These are phyloP conservation scores for Drosophila navojoa DNA, from an alignment of 1,140 invertebrate genomes.

Conservation along the genomic window DNA sequence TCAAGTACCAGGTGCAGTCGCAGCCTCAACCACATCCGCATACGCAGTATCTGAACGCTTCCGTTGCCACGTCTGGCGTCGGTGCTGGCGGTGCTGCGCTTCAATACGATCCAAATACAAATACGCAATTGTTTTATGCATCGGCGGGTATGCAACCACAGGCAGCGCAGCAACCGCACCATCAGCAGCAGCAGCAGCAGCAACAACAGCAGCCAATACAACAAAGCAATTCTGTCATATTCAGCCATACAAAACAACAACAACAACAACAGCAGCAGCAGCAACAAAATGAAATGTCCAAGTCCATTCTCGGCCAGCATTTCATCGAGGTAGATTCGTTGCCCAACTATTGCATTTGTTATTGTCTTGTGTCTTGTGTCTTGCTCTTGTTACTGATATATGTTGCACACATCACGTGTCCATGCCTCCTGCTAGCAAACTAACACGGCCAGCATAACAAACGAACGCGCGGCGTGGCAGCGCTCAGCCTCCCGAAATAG, in stretches of 20 bases:
- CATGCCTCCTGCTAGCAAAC: constrained; percentile 17
- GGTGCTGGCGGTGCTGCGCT: constrained; percentile 42
- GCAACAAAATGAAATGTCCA: constrained; percentile 78
- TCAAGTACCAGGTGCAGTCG: constrained; percentile 63
- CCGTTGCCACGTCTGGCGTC: constrained; percentile 33
- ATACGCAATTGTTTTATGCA: constrained; percentile 75
- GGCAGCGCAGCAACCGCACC: constrained; percentile 47
- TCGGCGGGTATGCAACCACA: constrained; percentile 56
- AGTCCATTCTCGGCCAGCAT: constrained; percentile 73
- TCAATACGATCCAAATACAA: constrained; percentile 72
- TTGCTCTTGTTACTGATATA: constrained; percentile 35
- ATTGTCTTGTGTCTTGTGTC: constrained; percentile 36
- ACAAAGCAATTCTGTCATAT: constrained; percentile 71
- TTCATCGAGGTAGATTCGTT: constrained; percentile 80
- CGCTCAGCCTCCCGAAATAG: constrained; percentile 36
- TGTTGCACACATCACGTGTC: constrained; percentile 46
- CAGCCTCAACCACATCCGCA: constrained; percentile 55
- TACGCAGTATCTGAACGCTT: constrained; percentile 64
- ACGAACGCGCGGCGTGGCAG: constrained; percentile 5
- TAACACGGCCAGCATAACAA: constrained; percentile 19
- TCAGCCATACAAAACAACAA: constrained; percentile 58
- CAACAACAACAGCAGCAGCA: constrained; percentile 49
- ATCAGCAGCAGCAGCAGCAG: constrained; percentile 16
- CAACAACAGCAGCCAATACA: constrained; percentile 17
- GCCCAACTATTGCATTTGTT: constrained; percentile 23